phyloP scores from a whole-genome alignment of 2,888 invertebrate genomes.

The Pristionchus entomophagus region DNA sequence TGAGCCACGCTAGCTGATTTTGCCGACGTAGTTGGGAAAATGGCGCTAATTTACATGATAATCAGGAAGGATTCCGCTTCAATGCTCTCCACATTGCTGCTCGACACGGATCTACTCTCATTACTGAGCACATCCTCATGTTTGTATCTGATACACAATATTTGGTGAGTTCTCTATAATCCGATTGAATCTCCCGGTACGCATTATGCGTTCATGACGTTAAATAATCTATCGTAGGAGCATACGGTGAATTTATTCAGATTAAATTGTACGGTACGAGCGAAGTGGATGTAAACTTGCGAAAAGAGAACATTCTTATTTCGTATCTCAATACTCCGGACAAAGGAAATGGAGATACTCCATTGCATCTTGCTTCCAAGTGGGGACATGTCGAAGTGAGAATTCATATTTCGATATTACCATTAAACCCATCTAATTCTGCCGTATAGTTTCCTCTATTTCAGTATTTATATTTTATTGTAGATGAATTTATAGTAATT shows the following conservation, averaged over 20 bases:
- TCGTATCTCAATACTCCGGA: constrained; percentile 62
- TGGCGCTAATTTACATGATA: no score
- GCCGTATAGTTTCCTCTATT: background rate
- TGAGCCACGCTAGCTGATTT: no score
- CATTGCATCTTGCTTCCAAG: constrained; percentile 61
- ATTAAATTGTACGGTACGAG: constrained; percentile 47
- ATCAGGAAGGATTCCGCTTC: constrained; percentile 60
- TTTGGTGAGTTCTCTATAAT: background rate
- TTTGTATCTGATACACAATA: background rate
- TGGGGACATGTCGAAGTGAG: constrained; percentile 57
- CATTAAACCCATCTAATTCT: no score
- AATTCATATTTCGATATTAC: no score
- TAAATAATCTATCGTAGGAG: background rate
- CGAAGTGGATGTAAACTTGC: background rate
- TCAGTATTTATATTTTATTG: background rate
- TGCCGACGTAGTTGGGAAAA: no score
- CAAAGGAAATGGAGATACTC: constrained; percentile 59
- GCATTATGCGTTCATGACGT: no score
- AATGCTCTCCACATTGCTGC: constrained; percentile 63
- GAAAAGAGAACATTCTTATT: constrained; percentile 55
- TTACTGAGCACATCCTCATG: background rate
- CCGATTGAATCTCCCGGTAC: no score
- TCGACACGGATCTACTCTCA: background rate
- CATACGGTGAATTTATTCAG: background rate
- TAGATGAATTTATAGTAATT: no score